Evolutionary conservation across 2,797 vertebrate species (phyloP), one percentile per base, ranked within the genome.

Genomic region (Ambastaia sidthimunki): DNA sequence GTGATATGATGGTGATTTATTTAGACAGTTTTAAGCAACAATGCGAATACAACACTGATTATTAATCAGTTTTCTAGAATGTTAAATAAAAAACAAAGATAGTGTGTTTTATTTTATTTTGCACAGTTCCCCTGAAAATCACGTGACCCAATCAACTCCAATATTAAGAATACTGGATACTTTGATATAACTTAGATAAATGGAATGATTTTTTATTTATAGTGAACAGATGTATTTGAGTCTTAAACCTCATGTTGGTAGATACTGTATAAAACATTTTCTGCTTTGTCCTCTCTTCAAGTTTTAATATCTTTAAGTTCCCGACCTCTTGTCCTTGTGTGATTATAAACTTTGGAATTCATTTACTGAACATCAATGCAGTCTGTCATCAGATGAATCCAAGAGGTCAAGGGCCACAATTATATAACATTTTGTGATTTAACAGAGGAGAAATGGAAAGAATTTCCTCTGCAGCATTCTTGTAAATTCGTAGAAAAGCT

Each of bases 221-320:
- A 34, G 28, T 16, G 13, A 18, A 21, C 19, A 25, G 2, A n/a
- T 60, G 3, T 31, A 48, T 63, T 74, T 44, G 19, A 25, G 19
- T 13, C 3, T 7, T 21, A 11, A 44, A 44, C 41, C 41, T 44
- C 10, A 44, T 44, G 55, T 19, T 59, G 55, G 10, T 21, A 21
- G 19, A 3, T 23, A 21, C 19, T 23, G 19, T 59, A 28, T 28
- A 25, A 10, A 23, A 59, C 4, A 25, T 59, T 59, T 59, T 1
- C 23, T 13, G 12, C 21, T 52, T 71, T 44, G 13, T 10, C n/a
- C 16, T 55, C 6, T 19, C 11, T 71, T 6, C 15, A 57, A 47
- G 37, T 47, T 73, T 47, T 73, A 59, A 59, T 44, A n/a, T 73
- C 37, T 47, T 72, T 10, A 18, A 11, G 15, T 37, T 37, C 31